phyloP scores from a whole-genome alignment of 2,113 vertebrate species.

The Dipodomys merriami region DNA sequence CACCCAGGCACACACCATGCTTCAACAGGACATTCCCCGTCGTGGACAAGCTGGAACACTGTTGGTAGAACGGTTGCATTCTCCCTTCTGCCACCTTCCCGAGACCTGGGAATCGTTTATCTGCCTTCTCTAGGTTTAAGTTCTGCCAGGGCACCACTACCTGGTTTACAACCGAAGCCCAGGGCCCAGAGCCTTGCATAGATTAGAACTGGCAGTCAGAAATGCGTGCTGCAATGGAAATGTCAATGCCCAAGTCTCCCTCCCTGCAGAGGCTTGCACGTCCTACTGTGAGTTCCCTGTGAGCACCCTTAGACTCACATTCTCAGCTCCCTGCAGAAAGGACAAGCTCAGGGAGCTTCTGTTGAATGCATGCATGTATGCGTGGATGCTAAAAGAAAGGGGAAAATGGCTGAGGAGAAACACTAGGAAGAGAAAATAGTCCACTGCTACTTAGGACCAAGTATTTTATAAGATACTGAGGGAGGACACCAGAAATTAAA shows the following conservation, averaged over 20 bases:
- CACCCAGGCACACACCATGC: not conserved
- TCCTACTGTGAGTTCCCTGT: not conserved
- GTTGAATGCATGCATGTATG: not conserved
- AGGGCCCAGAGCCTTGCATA: not conserved
- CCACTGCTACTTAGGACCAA: not conserved
- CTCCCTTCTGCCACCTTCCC: not conserved
- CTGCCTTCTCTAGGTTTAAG: not conserved
- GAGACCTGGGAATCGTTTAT: not conserved
- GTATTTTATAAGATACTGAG: not conserved
- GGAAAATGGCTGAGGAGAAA: not conserved
- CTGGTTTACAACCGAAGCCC: not conserved
- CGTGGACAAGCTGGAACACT: not conserved
- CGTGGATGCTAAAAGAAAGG: not conserved
- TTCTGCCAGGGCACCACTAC: not conserved
- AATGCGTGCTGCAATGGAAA: not conserved
- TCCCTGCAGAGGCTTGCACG: not conserved
- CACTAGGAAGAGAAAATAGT: not conserved
- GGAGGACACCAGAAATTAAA: not conserved
- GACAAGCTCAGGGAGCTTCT: not conserved
- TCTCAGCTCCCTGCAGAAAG: not conserved
- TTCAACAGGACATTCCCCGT: not conserved
- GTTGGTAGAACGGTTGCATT: rapidly evolving
- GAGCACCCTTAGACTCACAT: not conserved
- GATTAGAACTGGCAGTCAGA: not conserved
- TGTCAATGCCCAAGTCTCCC: not conserved